Percentiles rank a stretch among this genome's conserved stretches.
phyloP scores from a whole-genome alignment of 2,797 vertebrate genomes.

The Knipowitschia caucasica region DNA sequence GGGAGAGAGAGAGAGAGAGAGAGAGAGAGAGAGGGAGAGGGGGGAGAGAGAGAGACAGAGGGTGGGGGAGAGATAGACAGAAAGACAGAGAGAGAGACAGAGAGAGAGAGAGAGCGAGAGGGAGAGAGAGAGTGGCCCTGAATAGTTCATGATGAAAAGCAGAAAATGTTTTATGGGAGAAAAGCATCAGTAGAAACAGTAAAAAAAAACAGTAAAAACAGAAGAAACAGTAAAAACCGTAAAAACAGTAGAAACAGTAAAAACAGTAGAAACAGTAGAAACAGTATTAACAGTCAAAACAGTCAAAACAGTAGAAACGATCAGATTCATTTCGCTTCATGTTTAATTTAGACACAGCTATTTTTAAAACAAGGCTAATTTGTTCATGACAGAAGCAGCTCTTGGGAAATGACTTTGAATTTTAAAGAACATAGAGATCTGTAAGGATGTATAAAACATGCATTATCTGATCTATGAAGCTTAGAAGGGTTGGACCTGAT shows the following conservation, averaged over 20 bases:
- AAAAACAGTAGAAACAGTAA: too few species aligned
- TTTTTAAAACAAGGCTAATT: conserved; percentile 28
- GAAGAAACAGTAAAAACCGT: too few species aligned
- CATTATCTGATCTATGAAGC: too few species aligned
- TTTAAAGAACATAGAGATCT: background rate
- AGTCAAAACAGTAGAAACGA: background rate
- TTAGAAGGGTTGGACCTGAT: too few species aligned
- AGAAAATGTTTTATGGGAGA: background rate
- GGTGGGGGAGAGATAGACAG: background rate
- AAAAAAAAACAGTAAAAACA: too few species aligned
- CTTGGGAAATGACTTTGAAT: background rate
- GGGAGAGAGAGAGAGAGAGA: background rate
- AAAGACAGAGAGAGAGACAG: background rate
- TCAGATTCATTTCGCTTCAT: conserved; percentile 40
- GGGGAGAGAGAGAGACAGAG: background rate
- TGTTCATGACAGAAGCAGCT: background rate
- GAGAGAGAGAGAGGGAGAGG: background rate
- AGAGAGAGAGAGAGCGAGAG: too few species aligned
- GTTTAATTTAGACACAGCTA: conserved; percentile 28
- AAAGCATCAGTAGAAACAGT: background rate
- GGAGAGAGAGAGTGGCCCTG: background rate
- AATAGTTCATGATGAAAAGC: conserved; percentile 1
- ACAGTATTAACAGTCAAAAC: too few species aligned
- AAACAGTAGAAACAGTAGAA: too few species aligned
- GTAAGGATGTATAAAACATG: too few species aligned